These are phyloP conservation scores for Antheraea yamamai DNA, from an alignment of 2,888 invertebrate genomes.

Conservation along the genomic window DNA sequence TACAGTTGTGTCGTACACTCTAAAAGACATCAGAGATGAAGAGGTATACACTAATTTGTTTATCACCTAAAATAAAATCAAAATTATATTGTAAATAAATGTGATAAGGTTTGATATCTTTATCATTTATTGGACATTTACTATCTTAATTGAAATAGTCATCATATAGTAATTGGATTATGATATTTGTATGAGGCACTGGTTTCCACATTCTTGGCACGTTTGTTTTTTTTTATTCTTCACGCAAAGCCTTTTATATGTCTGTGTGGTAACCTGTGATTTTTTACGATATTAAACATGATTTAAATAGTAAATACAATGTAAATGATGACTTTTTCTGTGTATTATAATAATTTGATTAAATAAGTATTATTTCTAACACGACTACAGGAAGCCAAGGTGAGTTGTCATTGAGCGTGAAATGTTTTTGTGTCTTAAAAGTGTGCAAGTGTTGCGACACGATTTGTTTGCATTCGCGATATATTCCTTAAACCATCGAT, in stretches of 20 bases:
- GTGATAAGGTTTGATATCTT: not conserved
- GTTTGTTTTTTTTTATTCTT: not conserved
- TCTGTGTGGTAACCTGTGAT: slow-evolving; percentile 3
- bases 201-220: slow-evolving; percentile 8
- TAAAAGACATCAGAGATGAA: slow-evolving; percentile 97
- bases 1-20: slow-evolving; percentile 96
- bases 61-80: slow-evolving; percentile 5
- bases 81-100: not conserved
- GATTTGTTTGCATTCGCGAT: not conserved
- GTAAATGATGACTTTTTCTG: slow-evolving; percentile 1
- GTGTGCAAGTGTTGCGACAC: not conserved
- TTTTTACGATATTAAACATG: not conserved
- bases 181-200: slow-evolving; percentile 3
- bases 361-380: slow-evolving; percentile 47
- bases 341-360: not conserved
- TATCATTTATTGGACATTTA: slow-evolving; percentile 7
- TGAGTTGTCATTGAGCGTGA: slow-evolving; percentile 29
- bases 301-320: not conserved
- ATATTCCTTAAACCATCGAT: not conserved
- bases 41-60: slow-evolving; percentile 84
- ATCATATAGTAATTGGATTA: slow-evolving; percentile 16
- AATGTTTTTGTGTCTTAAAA: not conserved
- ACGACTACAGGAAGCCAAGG: slow-evolving; percentile 75
- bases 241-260: not conserved
- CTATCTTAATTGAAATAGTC: slow-evolving; percentile 19